A percentile compares a stretch with the other conserved stretches of the same genome.
These are phyloP conservation scores for Procambarus virginalis DNA, from an alignment of 1,140 invertebrate species.

Conservation along the genomic window DNA sequence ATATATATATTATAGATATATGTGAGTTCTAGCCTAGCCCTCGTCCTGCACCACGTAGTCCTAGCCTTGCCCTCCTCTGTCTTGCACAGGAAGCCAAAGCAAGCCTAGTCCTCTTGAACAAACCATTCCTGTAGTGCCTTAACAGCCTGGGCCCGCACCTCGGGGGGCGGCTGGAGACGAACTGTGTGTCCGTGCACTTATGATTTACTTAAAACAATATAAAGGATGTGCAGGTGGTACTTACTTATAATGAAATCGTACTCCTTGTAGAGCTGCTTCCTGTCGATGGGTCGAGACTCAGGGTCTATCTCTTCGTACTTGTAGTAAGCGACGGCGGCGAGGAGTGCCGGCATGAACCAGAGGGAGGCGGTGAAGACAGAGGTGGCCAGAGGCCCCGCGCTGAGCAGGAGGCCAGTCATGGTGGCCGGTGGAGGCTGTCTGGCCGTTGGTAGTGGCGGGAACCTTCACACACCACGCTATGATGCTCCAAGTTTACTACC, in stretches of 20 bases:
- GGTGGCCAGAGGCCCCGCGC: conserved; percentile 82
- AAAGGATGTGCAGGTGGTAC: conserved; percentile 11
- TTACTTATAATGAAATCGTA: conserved; percentile 85
- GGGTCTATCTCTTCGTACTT: conserved; percentile 87
- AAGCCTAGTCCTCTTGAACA: too few relatives aligned
- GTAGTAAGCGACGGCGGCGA: conserved; percentile 87
- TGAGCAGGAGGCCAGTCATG: background rate
- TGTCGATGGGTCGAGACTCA: conserved; percentile 82
- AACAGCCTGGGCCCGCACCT: too few relatives aligned
- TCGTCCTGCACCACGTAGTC: too few relatives aligned
- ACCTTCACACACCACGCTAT: background rate
- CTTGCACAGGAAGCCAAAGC: too few relatives aligned
- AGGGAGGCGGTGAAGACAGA: conserved; percentile 83
- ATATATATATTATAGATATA: too few relatives aligned
- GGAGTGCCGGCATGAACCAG: conserved; percentile 86
- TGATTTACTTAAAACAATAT: background rate
- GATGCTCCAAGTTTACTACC: too few relatives aligned
- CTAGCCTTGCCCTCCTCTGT: too few relatives aligned
- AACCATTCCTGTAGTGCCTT: too few relatives aligned
- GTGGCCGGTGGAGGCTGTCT: background rate
- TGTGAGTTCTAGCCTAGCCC: too few relatives aligned
- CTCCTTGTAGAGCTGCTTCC: conserved; percentile 72
- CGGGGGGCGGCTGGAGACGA: too few relatives aligned
- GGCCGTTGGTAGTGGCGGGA: too few relatives aligned
- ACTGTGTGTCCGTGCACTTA: too few relatives aligned